phyloP scores from a whole-genome alignment of 2,113 vertebrate species.

The Actenoides lindsayi region DNA sequence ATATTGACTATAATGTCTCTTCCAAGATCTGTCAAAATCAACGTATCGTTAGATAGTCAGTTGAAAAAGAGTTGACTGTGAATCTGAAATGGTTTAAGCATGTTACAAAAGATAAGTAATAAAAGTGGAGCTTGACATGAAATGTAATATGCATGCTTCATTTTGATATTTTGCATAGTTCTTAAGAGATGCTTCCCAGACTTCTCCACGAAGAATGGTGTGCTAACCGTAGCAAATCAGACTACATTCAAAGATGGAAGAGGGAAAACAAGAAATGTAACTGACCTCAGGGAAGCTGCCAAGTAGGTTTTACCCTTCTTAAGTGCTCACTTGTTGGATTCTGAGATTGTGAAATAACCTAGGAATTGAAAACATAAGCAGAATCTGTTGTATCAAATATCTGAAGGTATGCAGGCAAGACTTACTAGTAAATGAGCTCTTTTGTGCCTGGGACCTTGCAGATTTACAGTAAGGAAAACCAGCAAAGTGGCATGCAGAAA shows the following conservation, averaged over 20 bases:
- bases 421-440: not conserved
- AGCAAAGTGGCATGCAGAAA: not conserved
- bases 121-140: not conserved
- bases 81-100: not conserved
- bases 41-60: not conserved
- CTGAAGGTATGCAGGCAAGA: not conserved
- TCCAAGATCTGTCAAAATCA: not conserved
- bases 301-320: conserved; percentile 81
- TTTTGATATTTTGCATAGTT: conserved; percentile 78
- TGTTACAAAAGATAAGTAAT: not conserved
- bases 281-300: conserved; percentile 86
- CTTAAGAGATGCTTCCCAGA: conserved; percentile 95
- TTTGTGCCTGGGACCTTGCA: not conserved
- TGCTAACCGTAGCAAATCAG: conserved; percentile 85
- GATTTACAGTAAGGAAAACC: not conserved
- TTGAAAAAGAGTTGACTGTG: not conserved
- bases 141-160: not conserved
- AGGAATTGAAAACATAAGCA: not conserved
- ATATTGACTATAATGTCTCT: not conserved
- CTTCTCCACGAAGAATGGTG: conserved; percentile 87
- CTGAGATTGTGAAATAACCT: not conserved
- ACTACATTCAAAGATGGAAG: conserved; percentile 85
- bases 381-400: not conserved
- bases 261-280: conserved; percentile 81
- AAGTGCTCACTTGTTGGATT: not conserved